Conservation (phyloP, 2,797 vertebrate species). For the Sebastes glaucus region DNA sequence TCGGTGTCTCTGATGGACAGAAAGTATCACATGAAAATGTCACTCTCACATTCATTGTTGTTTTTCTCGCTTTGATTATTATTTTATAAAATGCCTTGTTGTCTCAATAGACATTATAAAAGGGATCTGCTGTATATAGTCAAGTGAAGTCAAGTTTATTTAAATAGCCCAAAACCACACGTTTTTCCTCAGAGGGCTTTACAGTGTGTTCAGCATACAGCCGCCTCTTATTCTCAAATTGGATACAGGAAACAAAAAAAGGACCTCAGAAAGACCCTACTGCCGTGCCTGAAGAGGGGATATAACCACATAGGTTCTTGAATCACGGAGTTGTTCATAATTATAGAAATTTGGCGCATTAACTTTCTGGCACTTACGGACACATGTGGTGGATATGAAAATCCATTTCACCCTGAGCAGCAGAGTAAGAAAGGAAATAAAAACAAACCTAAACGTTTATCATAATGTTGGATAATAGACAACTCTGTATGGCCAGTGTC, state of each 20-base stretch:
- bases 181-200: neutral
- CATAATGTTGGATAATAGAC: neutral
- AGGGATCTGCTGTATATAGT: neutral
- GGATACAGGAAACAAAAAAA: neutral
- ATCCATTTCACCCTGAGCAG: neutral
- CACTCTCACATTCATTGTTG: neutral
- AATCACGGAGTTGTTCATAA: neutral
- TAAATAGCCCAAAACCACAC: neutral
- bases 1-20: neutral
- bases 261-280: neutral
- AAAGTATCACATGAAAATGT: neutral
- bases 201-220: neutral
- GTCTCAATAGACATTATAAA: neutral
- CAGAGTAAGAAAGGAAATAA: neutral
- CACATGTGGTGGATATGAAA: neutral
- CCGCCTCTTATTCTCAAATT: neutral
- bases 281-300: neutral
- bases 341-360: slow-evolving; percentile 6
- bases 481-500: neutral
- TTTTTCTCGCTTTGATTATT: neutral
- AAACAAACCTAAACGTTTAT: neutral
- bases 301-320: neutral
- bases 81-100: neutral
- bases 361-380: neutral
- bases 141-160: neutral